phyloP scores from a whole-genome alignment of 2,113 vertebrate species.

The Cyanoderma ruficeps region DNA sequence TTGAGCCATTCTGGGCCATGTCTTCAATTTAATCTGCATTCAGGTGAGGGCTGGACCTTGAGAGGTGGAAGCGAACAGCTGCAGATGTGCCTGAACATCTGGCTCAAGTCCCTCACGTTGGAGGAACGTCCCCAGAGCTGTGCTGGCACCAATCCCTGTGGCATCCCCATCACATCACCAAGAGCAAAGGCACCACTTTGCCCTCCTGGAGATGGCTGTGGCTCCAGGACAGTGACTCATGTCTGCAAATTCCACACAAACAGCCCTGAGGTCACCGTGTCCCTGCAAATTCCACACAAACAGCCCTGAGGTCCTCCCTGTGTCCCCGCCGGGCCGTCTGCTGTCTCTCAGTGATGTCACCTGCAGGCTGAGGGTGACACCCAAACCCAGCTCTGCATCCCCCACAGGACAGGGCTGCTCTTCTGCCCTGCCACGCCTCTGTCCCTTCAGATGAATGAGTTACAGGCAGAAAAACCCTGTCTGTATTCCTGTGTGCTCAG shows the following conservation, averaged over 20 bases:
- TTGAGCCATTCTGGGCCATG: background rate
- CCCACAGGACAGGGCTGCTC: background rate
- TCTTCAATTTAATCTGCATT: background rate
- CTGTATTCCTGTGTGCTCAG: background rate
- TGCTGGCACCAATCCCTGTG: background rate
- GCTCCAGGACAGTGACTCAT: background rate
- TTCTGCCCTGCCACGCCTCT: background rate
- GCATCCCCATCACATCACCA: background rate
- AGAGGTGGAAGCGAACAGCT: background rate
- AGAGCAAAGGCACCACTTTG: background rate
- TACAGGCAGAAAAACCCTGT: background rate
- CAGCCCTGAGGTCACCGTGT: background rate
- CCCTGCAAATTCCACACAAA: background rate
- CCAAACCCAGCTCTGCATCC: background rate
- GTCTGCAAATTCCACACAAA: background rate
- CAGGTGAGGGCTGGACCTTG: background rate
- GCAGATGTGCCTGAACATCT: background rate
- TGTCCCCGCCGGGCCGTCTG: background rate
- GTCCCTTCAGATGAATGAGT: background rate
- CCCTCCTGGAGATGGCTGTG: background rate
- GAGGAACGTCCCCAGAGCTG: background rate
- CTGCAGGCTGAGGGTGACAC: background rate
- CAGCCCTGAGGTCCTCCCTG: background rate
- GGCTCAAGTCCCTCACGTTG: background rate
- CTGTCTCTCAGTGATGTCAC: background rate